phyloP scores from a whole-genome alignment of 2,797 vertebrate genomes.

The Furcifer pardalis region DNA sequence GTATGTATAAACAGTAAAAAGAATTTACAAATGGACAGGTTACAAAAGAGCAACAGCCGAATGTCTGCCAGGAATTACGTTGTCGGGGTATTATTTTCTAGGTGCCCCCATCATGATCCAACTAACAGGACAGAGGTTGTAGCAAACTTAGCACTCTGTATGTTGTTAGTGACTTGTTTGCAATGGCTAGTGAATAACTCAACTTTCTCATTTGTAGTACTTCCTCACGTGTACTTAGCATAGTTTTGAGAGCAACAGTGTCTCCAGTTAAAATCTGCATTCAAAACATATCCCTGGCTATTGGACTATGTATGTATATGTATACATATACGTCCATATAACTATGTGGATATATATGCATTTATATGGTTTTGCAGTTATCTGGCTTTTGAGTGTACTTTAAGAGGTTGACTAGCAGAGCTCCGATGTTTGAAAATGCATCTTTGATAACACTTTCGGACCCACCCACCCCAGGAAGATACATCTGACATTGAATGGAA shows the following conservation, averaged over 20 bases:
- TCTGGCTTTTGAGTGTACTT: not conserved
- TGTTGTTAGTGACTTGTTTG: slow-evolving; percentile 19
- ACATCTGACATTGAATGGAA: slow-evolving; percentile 65
- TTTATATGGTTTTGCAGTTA: not conserved
- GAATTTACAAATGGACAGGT: slow-evolving; percentile 98
- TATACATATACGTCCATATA: too few relatives aligned
- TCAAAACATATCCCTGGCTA: not conserved
- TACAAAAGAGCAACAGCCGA: slow-evolving; percentile 91
- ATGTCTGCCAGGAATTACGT: slow-evolving; percentile 64
- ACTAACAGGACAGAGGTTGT: slow-evolving; percentile 39
- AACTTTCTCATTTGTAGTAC: slow-evolving; percentile 2
- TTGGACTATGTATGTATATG: not conserved
- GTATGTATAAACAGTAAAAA: slow-evolving; percentile 99
- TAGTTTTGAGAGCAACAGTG: not conserved
- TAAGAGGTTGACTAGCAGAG: slow-evolving; percentile 31
- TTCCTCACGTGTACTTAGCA: not conserved
- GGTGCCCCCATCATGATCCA: slow-evolving; percentile 39
- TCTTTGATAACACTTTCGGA: slow-evolving; percentile 64
- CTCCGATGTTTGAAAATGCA: not conserved
- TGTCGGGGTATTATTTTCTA: not conserved
- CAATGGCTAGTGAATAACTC: slow-evolving; percentile 4
- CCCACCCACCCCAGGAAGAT: slow-evolving; percentile 52
- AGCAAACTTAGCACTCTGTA: slow-evolving; percentile 2
- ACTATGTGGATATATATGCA: too few relatives aligned
- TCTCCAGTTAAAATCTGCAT: slow-evolving; percentile 2